Evolutionary conservation across 2,888 invertebrate genomes (phyloP).

Genomic region (Cetonia aurata): DNA sequence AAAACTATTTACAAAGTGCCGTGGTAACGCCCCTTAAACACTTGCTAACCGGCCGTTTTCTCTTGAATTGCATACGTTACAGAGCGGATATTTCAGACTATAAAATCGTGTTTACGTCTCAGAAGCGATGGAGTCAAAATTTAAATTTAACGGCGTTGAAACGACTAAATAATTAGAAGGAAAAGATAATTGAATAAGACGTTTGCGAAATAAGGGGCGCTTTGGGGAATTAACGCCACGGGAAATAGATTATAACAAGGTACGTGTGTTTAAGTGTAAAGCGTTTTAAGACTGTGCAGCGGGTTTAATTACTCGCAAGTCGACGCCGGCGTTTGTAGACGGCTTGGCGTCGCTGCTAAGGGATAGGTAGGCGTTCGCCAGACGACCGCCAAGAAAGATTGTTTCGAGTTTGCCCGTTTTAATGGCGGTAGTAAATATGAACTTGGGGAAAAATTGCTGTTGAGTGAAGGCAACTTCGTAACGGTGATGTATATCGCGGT

Average conservation of each 20-base stretch:
- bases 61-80: background rate
- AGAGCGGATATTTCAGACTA: background rate
- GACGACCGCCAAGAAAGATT: too few relatives aligned
- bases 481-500: too few relatives aligned
- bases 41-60: background rate
- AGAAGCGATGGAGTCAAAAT: background rate
- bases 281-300: too few relatives aligned
- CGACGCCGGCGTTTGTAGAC: too few relatives aligned
- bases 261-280: too few relatives aligned
- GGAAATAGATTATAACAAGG: background rate
- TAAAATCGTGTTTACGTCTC: constrained; percentile 5
- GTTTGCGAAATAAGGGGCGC: background rate
- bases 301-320: too few relatives aligned
- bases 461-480: too few relatives aligned
- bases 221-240: background rate
- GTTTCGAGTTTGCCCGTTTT: too few relatives aligned
- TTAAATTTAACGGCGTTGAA: constrained; percentile 6
- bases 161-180: constrained; percentile 9
- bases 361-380: too few relatives aligned
- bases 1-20: constrained; percentile 1
- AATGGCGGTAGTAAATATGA: too few relatives aligned
- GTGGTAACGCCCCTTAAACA: background rate
- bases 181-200: constrained; percentile 13
- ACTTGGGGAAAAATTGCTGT: too few relatives aligned
- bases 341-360: too few relatives aligned